Conservation (phyloP, 2,888 invertebrate species). For the Deilephila elpenor region DNA sequence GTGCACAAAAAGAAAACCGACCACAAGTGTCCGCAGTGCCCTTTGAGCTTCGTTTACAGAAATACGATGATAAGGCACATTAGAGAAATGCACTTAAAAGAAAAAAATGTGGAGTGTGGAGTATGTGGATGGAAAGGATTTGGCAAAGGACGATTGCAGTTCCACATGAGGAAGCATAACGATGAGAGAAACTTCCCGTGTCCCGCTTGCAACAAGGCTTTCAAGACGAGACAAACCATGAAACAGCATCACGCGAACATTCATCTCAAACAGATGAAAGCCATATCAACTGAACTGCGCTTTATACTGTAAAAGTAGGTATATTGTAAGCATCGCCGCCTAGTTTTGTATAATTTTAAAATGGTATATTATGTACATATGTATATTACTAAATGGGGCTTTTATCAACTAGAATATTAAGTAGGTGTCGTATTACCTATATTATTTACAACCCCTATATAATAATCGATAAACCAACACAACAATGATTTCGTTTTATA, state of each 20-base stretch:
- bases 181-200: slow-evolving; percentile 39
- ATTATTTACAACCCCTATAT: too few relatives aligned
- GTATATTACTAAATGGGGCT: too few relatives aligned
- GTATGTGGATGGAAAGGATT: slow-evolving; percentile 56
- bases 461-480: too few relatives aligned
- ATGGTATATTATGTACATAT: too few relatives aligned
- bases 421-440: too few relatives aligned
- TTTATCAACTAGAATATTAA: too few relatives aligned
- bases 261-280: slow-evolving; percentile 34
- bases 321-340: background rate
- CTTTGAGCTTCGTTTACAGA: slow-evolving; percentile 31
- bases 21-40: slow-evolving; percentile 35
- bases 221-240: slow-evolving; percentile 43
- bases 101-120: slow-evolving; percentile 60
- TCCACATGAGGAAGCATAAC: slow-evolving; percentile 45
- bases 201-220: slow-evolving; percentile 36
- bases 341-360: too few relatives aligned
- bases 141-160: slow-evolving; percentile 36
- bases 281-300: background rate
- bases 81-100: slow-evolving; percentile 50
- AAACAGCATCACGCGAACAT: slow-evolving; percentile 38
- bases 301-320: background rate
- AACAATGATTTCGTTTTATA: too few relatives aligned
- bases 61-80: slow-evolving; percentile 47
- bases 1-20: slow-evolving; percentile 50